Base-by-base conservation (phyloP, 1,140 invertebrate genomes). In the Heliconius himera region DNA sequence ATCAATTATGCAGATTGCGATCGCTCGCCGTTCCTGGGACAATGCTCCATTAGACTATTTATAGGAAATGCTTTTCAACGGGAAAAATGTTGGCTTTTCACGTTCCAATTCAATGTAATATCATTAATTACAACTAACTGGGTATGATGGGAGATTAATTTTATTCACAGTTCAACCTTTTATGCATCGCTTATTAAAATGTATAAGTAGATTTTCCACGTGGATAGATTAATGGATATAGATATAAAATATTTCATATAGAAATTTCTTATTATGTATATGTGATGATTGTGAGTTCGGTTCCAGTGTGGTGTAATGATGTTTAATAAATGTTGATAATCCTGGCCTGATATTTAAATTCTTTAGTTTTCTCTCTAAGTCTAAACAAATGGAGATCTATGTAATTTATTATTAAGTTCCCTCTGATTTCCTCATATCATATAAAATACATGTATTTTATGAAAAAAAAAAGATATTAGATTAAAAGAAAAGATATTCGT, bases 1-100 rank as follows among this genome's bases (percentile, higher is more conserved):
- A 76, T 76, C 74, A 76, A 70, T 70, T 70, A 76, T 76, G 74
- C 51, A 76, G 66, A 76, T 70, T 54, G 60, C 46, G 56, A 60
- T 76, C 74, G 22, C n/a, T 33, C 66, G 2, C n/a, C 60, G 66
- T 66, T 70, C 74, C 41, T 70, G 74, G 60, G 74, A 70, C 29
- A 46, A 76, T 60, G 38, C 41, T 76, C 36, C 60, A 76, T 70
- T 76, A 76, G 74, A 20, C 38, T 36, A 18, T 33, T 70, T 76
- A 29, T 29, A 33, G 22, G 16, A 46, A 46, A 70, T n/a, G 60
- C 60, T 66, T 66, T 66, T 66, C 9, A 66, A 66, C 26, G 60
- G 3, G 60, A 29, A 66, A 66, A 29, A 66, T 26, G n/a, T 13
- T 29, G 26, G 9, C 22, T 66, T 66, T 66, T 66, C 60, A 66